Evolutionary conservation across 2,113 vertebrate species (phyloP), one percentile per base, ranked within the genome.

Genomic region (Arvicanthis niloticus): DNA sequence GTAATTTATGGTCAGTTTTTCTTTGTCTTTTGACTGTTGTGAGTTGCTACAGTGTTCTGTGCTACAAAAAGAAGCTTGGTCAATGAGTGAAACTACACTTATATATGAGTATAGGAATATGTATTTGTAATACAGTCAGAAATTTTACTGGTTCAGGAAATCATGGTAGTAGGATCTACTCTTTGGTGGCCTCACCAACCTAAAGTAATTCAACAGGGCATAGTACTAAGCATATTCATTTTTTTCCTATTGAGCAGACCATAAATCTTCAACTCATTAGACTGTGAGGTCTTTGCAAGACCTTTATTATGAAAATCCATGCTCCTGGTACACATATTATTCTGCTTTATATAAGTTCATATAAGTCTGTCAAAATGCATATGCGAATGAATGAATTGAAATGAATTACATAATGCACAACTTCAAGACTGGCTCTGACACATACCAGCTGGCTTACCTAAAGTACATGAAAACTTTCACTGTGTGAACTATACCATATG

Each of bases 231-330:
- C 22, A 40, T 42, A 42, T 34, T 34, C 3, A 5, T 29, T 12
- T 84, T 3, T 26, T 82, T 58, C 7, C 37, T 60, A 17, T 84
- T 60, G 56, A 62, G 7, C n/a, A 16, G 22, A 3, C 56, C 22
- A 62, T 24, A 40, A 58, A 60, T 51, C 91, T 26, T 95, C 68
- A 97, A 85, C 88, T 91, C 81, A 85, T 19, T 91, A 81, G 45
- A 89, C 72, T 94, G 8, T 89, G 62, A 85, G 70, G 92, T 93
- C 76, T 37, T 85, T 53, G 16, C 78, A 76, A 94, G 17, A 77
- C 34, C 92, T 58, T 88, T 70, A 92, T 93, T 93, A 89, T 93
- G 88, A 92, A 96, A 89, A 90, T 96, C 84, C 45, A 97, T 88
- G 15, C 80, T 68, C 7, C 45, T 88, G 21, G 19, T 76, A 19